These are phyloP conservation scores for Rutpela maculata DNA, from an alignment of 2,888 invertebrate species.

Conservation along the genomic window DNA sequence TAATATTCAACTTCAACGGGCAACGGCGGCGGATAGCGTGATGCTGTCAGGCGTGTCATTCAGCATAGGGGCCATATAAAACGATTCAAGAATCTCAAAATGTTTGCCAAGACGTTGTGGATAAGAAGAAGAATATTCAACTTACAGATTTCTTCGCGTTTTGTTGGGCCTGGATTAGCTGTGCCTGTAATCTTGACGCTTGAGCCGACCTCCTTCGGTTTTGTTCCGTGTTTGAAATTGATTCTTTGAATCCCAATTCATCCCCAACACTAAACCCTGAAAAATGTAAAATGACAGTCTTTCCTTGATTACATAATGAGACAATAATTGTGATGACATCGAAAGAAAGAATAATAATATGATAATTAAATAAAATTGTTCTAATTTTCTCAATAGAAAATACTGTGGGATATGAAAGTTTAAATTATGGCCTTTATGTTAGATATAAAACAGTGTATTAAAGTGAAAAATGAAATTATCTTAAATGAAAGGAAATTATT, in stretches of 20 bases:
- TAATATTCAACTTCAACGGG: too few species aligned
- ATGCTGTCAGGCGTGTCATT: too few species aligned
- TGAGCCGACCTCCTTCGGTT: slow-evolving; percentile 77
- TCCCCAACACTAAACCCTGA: slow-evolving; percentile 91
- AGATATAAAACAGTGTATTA: neutral
- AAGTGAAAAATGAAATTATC: neutral
- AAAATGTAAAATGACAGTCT: slow-evolving; percentile 64
- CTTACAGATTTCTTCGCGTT: slow-evolving; percentile 55
- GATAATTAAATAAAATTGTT: neutral
- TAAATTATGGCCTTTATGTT: neutral
- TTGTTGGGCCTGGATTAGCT: slow-evolving; percentile 65
- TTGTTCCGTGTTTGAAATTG: slow-evolving; percentile 85
- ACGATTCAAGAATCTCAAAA: too few species aligned
- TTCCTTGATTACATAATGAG: neutral
- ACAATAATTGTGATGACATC: slow-evolving; percentile 9
- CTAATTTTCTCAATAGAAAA: neutral
- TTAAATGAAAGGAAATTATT: neutral
- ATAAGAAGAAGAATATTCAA: too few species aligned
- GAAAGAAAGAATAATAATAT: too few species aligned
- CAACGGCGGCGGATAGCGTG: too few species aligned
- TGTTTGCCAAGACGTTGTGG: too few species aligned
- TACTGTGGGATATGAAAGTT: slow-evolving; percentile 4
- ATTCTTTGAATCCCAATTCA: slow-evolving; percentile 89
- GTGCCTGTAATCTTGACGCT: slow-evolving; percentile 68
- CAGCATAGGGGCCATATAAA: too few species aligned